Evolutionary conservation across 2,888 invertebrate species (phyloP).

Genomic region (Chrysopilus asiliformis): DNA sequence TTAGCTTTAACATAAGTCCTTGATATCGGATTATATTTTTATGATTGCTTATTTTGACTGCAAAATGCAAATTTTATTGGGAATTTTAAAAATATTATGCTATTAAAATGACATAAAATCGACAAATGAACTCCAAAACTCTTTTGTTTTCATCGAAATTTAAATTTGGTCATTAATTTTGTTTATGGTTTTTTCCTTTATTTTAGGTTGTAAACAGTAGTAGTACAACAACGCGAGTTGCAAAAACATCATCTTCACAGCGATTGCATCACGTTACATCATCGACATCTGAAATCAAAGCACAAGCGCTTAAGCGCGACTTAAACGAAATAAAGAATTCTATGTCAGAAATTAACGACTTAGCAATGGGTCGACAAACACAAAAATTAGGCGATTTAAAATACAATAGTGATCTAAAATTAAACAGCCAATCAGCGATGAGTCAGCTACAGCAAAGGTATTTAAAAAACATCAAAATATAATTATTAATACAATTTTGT

Average conservation of each 20-base stretch:
- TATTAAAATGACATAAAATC: no score
- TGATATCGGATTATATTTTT: no score
- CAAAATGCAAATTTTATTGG: no score
- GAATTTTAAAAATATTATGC: no score
- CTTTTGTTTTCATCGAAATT: no score
- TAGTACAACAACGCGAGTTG: constrained; percentile 35
- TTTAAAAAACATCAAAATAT: no score
- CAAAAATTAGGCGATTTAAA: constrained; percentile 15
- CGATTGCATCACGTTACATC: constrained; percentile 40
- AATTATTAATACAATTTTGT: no score
- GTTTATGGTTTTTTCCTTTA: no score
- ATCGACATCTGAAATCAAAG: constrained; percentile 59
- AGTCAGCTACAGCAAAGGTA: constrained; percentile 17
- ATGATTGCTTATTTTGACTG: no score
- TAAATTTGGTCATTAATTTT: no score
- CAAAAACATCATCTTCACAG: constrained; percentile 35
- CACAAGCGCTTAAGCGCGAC: constrained; percentile 70
- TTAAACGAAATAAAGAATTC: constrained; percentile 54
- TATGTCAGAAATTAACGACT: constrained; percentile 76
- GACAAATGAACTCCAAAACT: no score
- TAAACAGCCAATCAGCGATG: constrained; percentile 15
- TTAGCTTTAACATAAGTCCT: no score
- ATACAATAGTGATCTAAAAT: constrained; percentile 16
- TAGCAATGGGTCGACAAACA: constrained; percentile 31
- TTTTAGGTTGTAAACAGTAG: constrained; percentile 35